These are phyloP conservation scores for Hylia prasina DNA, from an alignment of 2,113 vertebrate species.

Conservation along the genomic window DNA sequence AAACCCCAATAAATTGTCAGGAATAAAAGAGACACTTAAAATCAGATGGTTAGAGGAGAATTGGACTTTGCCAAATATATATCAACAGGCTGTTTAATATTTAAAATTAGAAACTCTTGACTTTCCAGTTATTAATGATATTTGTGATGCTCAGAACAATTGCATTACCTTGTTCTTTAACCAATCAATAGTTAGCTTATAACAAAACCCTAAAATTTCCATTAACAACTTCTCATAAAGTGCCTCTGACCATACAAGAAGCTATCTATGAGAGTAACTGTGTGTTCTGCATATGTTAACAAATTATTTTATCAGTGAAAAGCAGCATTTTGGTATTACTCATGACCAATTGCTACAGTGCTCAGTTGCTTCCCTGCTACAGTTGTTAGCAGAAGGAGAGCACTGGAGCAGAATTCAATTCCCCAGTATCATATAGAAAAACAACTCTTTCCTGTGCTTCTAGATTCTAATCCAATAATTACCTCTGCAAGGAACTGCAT, in stretches of 20 bases:
- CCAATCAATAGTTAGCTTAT: not conserved
- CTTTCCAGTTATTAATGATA: not conserved
- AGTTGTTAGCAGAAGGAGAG: not conserved
- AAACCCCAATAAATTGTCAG: not conserved
- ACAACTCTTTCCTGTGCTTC: not conserved
- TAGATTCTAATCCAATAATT: conserved; percentile 16
- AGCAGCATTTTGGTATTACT: not conserved
- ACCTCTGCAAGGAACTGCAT: not conserved
- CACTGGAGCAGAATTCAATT: not conserved
- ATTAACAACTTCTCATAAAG: not conserved
- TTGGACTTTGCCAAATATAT: not conserved
- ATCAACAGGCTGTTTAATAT: not conserved
- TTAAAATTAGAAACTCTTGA: not conserved
- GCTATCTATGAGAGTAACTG: not conserved
- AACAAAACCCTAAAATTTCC: not conserved
- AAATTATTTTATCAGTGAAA: not conserved
- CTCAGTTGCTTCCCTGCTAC: not conserved
- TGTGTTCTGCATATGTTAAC: not conserved
- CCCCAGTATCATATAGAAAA: not conserved
- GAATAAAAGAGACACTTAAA: not conserved
- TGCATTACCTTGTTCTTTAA: not conserved
- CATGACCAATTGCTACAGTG: not conserved
- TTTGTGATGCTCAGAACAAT: not conserved
- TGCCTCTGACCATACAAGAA: not conserved
- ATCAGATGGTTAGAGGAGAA: not conserved